phyloP scores from a whole-genome alignment of 2,888 invertebrate genomes.

The Pycnomerus fuliginosus region DNA sequence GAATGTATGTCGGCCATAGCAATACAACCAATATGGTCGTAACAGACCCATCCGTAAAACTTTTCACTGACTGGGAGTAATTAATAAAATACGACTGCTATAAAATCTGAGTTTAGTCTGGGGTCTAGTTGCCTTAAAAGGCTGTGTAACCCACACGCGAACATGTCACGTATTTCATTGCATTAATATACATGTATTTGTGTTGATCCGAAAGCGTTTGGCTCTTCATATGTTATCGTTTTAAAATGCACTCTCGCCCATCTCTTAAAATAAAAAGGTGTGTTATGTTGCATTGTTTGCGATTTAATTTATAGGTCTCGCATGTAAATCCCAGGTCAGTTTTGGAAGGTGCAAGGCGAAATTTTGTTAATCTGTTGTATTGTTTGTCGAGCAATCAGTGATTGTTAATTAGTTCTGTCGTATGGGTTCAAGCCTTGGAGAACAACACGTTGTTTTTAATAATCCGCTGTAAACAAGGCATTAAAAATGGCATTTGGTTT shows the following conservation, averaged over 20 bases:
- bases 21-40: background rate
- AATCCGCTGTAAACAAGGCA: constrained; percentile 9
- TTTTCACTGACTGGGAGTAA: too few species aligned
- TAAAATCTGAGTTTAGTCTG: constrained; percentile 17
- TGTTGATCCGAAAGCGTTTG: constrained; percentile 16
- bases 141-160: constrained; percentile 13
- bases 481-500: constrained; percentile 12
- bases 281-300: constrained; percentile 15
- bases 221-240: constrained; percentile 9
- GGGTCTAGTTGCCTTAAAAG: constrained; percentile 15
- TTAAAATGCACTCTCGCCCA: constrained; percentile 8
- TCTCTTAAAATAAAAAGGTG: constrained; percentile 8
- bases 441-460: constrained; percentile 17
- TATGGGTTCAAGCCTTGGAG: too few species aligned
- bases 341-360: constrained; percentile 6
- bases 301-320: constrained; percentile 19
- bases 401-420: too few species aligned
- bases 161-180: constrained; percentile 13
- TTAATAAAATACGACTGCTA: constrained; percentile 12
- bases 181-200: constrained; percentile 16
- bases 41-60: too few species aligned
- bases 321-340: constrained; percentile 15
- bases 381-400: too few species aligned
- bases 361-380: constrained; percentile 14
- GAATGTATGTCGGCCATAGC: background rate